These are phyloP conservation scores for Zaprionus inermis DNA, from an alignment of 1,140 invertebrate genomes.

Conservation along the genomic window DNA sequence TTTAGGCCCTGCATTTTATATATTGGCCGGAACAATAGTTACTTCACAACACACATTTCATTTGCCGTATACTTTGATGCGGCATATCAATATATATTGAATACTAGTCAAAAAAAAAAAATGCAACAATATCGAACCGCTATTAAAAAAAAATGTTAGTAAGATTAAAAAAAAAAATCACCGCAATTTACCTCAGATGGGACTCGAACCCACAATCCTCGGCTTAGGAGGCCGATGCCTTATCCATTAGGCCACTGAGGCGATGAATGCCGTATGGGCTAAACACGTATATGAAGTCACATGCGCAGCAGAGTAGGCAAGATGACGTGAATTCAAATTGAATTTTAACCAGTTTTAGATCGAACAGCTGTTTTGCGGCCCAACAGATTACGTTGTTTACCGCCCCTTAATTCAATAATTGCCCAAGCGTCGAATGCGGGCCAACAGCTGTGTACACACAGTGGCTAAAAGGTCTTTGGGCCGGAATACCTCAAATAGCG, in stretches of 20 bases:
- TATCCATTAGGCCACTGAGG: conserved; percentile 74
- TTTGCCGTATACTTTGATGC: too few relatives aligned
- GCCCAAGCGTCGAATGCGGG: conserved; percentile 29
- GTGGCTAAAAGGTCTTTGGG: conserved; percentile 24
- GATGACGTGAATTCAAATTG: conserved; percentile 4
- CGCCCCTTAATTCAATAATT: conserved; percentile 35
- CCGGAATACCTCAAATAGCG: conserved; percentile 26
- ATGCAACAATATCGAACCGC: too few relatives aligned
- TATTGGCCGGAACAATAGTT: too few relatives aligned
- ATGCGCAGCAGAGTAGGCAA: neutral
- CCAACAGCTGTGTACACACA: conserved; percentile 42
- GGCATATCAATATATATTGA: neutral
- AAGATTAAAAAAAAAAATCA: conserved; percentile 2
- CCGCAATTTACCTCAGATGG: conserved; percentile 50
- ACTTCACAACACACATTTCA: too few relatives aligned
- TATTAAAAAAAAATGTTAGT: neutral
- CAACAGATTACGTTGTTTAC: conserved; percentile 25
- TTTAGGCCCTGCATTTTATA: too few relatives aligned
- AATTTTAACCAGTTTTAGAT: conserved; percentile 5
- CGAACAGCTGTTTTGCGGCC: conserved; percentile 32
- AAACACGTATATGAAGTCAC: conserved; percentile 12
- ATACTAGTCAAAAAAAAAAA: neutral
- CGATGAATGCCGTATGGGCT: conserved; percentile 7
- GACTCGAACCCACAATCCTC: conserved; percentile 78
- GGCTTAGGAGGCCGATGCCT: conserved; percentile 77